Base-by-base conservation (phyloP, 2,888 invertebrate species). In the Nomada flava region DNA sequence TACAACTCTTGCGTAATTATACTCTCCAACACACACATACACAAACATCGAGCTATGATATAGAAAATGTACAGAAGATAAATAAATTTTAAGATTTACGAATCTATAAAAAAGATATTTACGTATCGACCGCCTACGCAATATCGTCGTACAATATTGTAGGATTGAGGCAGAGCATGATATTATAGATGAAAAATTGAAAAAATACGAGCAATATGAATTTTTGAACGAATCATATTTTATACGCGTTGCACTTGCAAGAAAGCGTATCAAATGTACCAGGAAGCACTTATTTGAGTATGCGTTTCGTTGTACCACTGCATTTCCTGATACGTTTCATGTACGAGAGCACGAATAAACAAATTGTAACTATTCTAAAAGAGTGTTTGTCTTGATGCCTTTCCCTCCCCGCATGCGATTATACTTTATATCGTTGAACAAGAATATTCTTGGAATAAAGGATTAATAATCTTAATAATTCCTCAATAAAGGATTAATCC, bases 211-310 rank as follows among this genome's bases (percentile, higher is more conserved):
- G 59, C 64, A 68, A 73, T 53, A 68, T 68, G 82, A 52, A 88
- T 77, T 87, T 86, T 84, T 78, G 82, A 76, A 86, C 36, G 74
- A 85, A 76, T 87, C 88, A 87, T 85, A 36, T 88, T 88, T 86
- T 88, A 85, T 87, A 88, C 84, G 67, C 72, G 71, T 69, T 62
- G 65, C 75, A 75, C 72, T 55, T 60, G 20, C 55, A 23, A 26
- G 47, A 26, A 57, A 73, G 78, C 81, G 88, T 86, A 84, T 80
- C 81, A 84, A 82, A 84, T 84, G 82, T 68, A 86, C 86, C 78
- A 74, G 76, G 73, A 86, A 65, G 47, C 44, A 29, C 18, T 52
- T 29, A 57, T 29, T 23, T 36, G 15, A 71, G 23, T 57, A 26
- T 18, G 36, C 36, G 36, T 36, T 67, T 64, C 15, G 47, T 67